These are phyloP conservation scores for Thaumetopoea pityocampa DNA, from an alignment of 1,140 invertebrate species.

Conservation along the genomic window DNA sequence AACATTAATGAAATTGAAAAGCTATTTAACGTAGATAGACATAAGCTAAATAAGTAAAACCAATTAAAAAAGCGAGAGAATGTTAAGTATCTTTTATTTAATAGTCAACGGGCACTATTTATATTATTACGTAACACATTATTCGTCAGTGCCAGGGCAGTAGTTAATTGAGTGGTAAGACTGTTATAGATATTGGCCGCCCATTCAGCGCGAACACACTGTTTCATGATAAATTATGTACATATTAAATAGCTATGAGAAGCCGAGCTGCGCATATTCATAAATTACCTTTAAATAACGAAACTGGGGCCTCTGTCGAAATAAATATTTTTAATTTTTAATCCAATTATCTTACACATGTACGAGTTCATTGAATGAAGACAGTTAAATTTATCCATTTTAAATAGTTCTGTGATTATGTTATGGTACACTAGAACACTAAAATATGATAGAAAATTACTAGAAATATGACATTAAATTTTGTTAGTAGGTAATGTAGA, in stretches of 20 bases:
- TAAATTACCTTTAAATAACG: slow-evolving; percentile 70
- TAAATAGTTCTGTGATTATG: too few species aligned
- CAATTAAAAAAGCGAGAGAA: slow-evolving; percentile 32
- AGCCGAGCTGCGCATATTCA: slow-evolving; percentile 47
- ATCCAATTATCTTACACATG: too few species aligned
- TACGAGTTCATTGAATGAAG: too few species aligned
- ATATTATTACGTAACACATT: slow-evolving; percentile 27
- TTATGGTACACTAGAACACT: too few species aligned
- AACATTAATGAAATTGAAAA: slow-evolving; percentile 52
- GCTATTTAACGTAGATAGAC: slow-evolving; percentile 25
- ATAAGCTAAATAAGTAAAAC: slow-evolving; percentile 19
- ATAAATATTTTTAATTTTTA: slow-evolving; percentile 58
- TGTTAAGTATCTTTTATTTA: slow-evolving; percentile 30
- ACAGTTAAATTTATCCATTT: too few species aligned
- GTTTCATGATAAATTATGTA: slow-evolving; percentile 29
- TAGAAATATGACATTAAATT: too few species aligned
- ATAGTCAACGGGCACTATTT: slow-evolving; percentile 19
- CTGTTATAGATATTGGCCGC: slow-evolving; percentile 34
- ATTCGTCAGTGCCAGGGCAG: slow-evolving; percentile 35
- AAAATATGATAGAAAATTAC: too few species aligned
- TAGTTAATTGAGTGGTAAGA: slow-evolving; percentile 46
- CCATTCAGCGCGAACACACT: slow-evolving; percentile 45
- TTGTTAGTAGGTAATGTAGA: too few species aligned
- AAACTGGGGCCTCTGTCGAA: slow-evolving; percentile 68
- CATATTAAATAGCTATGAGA: slow-evolving; percentile 39